A percentile compares a stretch with the other conserved stretches of the same genome.
Evolutionary conservation across 2,797 vertebrate genomes (phyloP).

Genomic region (Crenuchus spilurus): DNA sequence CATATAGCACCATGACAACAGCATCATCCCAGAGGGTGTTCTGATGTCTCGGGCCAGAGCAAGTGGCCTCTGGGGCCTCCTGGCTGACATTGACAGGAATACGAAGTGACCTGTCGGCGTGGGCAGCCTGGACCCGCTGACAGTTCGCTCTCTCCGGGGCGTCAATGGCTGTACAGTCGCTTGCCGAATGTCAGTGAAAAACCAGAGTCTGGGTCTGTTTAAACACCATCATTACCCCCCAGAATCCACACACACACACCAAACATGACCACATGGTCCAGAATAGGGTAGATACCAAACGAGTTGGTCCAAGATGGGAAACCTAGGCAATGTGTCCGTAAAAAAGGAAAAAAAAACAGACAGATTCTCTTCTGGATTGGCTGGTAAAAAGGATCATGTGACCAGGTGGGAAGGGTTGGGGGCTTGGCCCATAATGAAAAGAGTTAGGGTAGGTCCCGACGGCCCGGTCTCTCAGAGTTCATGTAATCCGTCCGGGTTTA

Average conservation of each 20-base stretch:
- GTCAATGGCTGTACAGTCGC: constrained; percentile 42
- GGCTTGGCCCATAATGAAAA: constrained; percentile 47
- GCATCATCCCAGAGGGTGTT: constrained; percentile 16
- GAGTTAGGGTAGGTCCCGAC: constrained; percentile 61
- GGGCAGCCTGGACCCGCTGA: constrained; percentile 5
- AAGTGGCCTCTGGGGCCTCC: constrained; percentile 7
- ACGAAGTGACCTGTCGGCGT: constrained; percentile 46
- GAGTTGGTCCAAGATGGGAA: constrained; percentile 1
- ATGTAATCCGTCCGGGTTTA: constrained; percentile 54
- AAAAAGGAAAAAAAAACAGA: neutral
- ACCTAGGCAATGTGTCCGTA: neutral
- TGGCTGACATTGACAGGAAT: constrained; percentile 45
- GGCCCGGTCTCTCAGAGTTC: constrained; percentile 63
- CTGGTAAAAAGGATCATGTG: constrained; percentile 74
- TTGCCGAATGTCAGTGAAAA: constrained; percentile 17
- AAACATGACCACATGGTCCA: constrained; percentile 21
- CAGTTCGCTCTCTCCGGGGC: constrained; percentile 28
- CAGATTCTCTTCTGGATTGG: neutral
- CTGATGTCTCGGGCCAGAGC: neutral
- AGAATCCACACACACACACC: neutral
- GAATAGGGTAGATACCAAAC: neutral
- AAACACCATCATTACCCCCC: neutral
- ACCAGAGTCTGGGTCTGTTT: neutral
- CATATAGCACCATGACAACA: constrained; percentile 45
- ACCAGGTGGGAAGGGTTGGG: constrained; percentile 75